A percentile compares a stretch with the other conserved stretches of the same genome.
Conservation (phyloP, 2,888 invertebrate species). For the Taenaris catops region DNA sequence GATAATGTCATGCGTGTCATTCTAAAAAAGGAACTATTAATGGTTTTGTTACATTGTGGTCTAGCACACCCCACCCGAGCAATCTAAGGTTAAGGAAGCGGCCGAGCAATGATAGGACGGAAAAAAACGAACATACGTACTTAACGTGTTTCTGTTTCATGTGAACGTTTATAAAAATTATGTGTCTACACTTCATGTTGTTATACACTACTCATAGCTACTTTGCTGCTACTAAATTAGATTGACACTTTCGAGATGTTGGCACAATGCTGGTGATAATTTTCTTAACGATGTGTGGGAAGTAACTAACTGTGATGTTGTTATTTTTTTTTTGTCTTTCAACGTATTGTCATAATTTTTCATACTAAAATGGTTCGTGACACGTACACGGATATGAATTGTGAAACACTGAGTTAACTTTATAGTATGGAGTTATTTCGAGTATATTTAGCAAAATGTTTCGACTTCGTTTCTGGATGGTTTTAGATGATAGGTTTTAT, state of each 20-base stretch:
- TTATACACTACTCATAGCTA: conserved; percentile 13
- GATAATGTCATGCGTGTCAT: no score
- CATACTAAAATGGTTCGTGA: neutral
- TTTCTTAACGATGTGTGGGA: conserved; percentile 21
- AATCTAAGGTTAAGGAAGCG: conserved; percentile 27
- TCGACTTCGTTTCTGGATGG: no score
- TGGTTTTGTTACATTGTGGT: conserved; percentile 1
- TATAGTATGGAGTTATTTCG: no score
- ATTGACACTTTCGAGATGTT: conserved; percentile 21
- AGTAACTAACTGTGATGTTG: conserved; percentile 14
- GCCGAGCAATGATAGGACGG: conserved; percentile 26
- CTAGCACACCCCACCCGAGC: conserved; percentile 1
- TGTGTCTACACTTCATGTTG: conserved; percentile 10
- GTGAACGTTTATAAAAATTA: conserved; percentile 9
- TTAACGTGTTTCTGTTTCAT: conserved; percentile 8
- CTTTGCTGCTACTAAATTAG: conserved; percentile 16
- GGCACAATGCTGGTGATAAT: conserved; percentile 20
- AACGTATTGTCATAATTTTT: conserved; percentile 7
- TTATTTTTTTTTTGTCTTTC: conserved; percentile 7
- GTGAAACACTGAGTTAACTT: no score
- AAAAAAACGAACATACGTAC: conserved; percentile 5
- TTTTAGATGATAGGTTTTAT: no score
- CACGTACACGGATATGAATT: no score
- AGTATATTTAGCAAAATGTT: no score
- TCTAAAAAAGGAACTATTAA: no score